These are phyloP conservation scores for Megastigmus dorsalis DNA, from an alignment of 2,888 invertebrate species.

Conservation along the genomic window DNA sequence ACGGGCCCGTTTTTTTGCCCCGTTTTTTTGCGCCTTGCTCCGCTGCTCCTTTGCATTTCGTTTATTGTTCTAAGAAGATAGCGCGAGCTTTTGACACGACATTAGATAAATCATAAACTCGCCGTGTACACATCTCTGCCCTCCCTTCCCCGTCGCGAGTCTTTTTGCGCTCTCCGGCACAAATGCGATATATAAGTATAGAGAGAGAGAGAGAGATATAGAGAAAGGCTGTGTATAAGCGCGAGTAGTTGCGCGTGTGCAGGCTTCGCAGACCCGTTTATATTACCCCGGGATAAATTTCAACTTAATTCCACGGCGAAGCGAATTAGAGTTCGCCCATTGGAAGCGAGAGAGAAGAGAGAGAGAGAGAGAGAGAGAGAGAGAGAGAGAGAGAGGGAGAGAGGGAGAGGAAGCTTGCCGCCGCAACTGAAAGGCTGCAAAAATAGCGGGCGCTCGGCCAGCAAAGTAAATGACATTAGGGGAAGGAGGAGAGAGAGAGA, in stretches of 20 bases:
- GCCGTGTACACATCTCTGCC: background rate
- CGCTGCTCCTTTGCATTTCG: background rate
- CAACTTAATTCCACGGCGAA: slow-evolving; percentile 46
- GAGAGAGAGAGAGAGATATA: background rate
- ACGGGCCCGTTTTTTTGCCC: slow-evolving; percentile 7
- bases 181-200: background rate
- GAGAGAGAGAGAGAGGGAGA: too few species aligned
- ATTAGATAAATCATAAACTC: slow-evolving; percentile 49
- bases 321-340: slow-evolving; percentile 44
- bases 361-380: too few species aligned
- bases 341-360: too few species aligned
- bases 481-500: background rate
- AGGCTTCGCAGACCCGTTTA: slow-evolving; percentile 11
- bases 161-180: too few species aligned
- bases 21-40: slow-evolving; percentile 1
- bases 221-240: background rate
- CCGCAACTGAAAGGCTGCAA: slow-evolving; percentile 19
- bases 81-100: slow-evolving; percentile 34
- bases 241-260: background rate
- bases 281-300: slow-evolving; percentile 36
- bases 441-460: slow-evolving; percentile 47
- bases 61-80: slow-evolving; percentile 37
- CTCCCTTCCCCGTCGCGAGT: background rate
- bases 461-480: slow-evolving; percentile 44
- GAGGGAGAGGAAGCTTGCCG: slow-evolving; percentile 5